Evolutionary conservation across 2,888 invertebrate species (phyloP), one percentile per base, ranked within the genome.

Genomic region (Tipula vernalis): DNA sequence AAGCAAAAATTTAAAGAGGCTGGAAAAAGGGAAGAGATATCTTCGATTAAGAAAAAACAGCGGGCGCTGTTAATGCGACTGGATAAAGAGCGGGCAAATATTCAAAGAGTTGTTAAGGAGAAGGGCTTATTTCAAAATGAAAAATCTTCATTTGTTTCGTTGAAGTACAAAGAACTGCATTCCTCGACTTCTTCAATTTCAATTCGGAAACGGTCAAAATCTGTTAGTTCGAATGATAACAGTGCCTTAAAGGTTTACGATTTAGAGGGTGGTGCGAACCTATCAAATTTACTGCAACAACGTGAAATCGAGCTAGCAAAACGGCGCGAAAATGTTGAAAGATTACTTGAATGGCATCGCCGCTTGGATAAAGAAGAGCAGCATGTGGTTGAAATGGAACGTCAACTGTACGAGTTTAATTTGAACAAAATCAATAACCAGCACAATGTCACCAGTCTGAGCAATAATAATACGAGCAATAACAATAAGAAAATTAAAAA

Each of bases 61-160:
- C 91, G 95, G 87, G 95, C 94, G 0, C 91, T 95, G 87, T 90
- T 95, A 87, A 90, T 95, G 87, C 94, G 94, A 89, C 92, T 95
- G 88, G 94, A 95, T 89, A 94, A 94, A 89, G 95, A 95, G 89
- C 93, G 94, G 89, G 94, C 94, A 88, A 95, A 95, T 90, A 94
- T 95, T 90, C 93, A 94, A 90, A 93, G 93, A 94, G 93, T 13
- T 6, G 36, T 84, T 39, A 84, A 84, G n/a, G 84, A 39, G 6
- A 84, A 84, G 39, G 84, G 28, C 8, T 15, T 39, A 15, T 41
- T 15, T 5, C 36, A 84, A 15, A 84, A 84, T n/a, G 36, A 39
- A 5, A 84, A 84, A 39, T 47, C 86, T 12, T 36, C 15, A 10
- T 36, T 44, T 47, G 36, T 47, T 13, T 47, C 42, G 42, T 44